Evolutionary conservation across 1,140 invertebrate species (phyloP), one percentile per base, ranked within the genome.

Genomic region (Monomorium pharaonis): DNA sequence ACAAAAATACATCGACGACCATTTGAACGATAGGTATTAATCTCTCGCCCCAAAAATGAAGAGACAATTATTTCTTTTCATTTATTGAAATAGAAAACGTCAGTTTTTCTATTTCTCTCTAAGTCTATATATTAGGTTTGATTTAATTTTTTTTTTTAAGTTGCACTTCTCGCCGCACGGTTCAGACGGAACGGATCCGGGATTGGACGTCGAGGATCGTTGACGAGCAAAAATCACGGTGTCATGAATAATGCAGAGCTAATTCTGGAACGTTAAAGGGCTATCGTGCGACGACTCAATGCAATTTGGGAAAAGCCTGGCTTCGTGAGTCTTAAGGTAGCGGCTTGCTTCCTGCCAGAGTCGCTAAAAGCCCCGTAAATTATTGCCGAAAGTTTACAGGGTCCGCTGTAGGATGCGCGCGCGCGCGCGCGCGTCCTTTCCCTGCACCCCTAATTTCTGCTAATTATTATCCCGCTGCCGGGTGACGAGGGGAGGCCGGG

Each of bases 381-480:
- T 90, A 90, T 90, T 85, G 86, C 86, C 74, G 12, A 85, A 88
- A 90, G 88, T 90, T 90, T 90, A 88, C 72, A 62, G 60, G 74
- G 77, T 83, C 67, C 86, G 65, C 72, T 65, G 67, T 10, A 72
- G 44, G 47, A 72, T 75, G 62, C 69, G n/a, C n/a, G n/a, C n/a
- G n/a, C n/a, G n/a, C n/a, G 54, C 49, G 86, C 76, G 44, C 81
- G 88, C 78, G 69, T 62, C 47, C 49, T 44, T n/a, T 37, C 44
- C 60, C 27, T 54, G 62, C 77, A 49, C 65, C 60, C 88, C 83
- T 88, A 90, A 91, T 88, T n/a, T 88, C 75, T 81, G 63, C 84
- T 92, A 92, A 92, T 92, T 92, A 91, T 92, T 90, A 91, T 91
- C 84, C 86, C 86, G 89, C 89, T 81, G 88, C 37, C 76, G 69